These are phyloP conservation scores for Pentalonia nigronervosa DNA, from an alignment of 1,140 invertebrate species.

Conservation along the genomic window DNA sequence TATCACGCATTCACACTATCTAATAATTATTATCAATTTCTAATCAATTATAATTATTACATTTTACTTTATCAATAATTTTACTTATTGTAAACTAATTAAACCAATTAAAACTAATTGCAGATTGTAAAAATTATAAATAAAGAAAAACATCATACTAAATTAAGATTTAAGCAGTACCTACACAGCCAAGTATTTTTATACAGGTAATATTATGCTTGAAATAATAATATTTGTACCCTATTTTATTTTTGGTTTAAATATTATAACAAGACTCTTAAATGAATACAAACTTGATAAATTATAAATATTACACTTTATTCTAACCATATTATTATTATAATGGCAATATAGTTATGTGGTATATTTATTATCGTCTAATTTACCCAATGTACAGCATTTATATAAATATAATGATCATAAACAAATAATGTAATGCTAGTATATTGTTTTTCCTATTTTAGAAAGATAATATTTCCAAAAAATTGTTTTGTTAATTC, in stretches of 20 bases:
- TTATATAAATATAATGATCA: not conserved
- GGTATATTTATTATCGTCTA: not conserved
- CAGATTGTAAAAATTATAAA: no score
- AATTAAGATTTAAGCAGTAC: not conserved
- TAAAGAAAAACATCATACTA: not conserved
- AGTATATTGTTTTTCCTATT: not conserved
- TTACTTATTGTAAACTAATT: not conserved
- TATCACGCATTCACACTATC: not conserved
- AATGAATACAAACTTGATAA: not conserved
- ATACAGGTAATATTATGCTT: no score
- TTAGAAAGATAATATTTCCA: not conserved
- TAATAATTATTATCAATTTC: not conserved
- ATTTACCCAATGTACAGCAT: not conserved
- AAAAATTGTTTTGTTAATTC: not conserved
- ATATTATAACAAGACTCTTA: not conserved
- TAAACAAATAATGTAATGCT: not conserved
- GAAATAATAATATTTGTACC: no score
- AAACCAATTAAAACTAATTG: not conserved
- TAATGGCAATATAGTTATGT: not conserved
- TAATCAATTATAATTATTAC: not conserved
- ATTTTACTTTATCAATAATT: not conserved
- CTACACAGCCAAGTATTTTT: not conserved
- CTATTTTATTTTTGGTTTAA: not conserved
- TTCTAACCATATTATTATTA: not conserved
- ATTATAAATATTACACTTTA: not conserved